Percentiles rank a stretch among this genome's conserved stretches.
phyloP scores from a whole-genome alignment of 2,113 vertebrate species.

The Chrysochloris asiatica region DNA sequence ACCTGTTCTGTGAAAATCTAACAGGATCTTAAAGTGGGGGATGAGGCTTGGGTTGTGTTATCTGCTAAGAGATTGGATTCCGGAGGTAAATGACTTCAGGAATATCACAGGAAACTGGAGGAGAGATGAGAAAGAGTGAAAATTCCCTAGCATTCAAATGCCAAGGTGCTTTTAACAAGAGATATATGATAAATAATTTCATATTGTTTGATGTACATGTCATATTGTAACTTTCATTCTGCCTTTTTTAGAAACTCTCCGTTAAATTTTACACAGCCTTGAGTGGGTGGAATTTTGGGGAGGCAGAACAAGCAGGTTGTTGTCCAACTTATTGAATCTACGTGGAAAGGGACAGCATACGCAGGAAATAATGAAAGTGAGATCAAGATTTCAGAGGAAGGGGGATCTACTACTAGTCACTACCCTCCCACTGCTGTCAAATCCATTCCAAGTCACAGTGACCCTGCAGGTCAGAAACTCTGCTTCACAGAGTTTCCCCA shows the following conservation, averaged over 20 bases:
- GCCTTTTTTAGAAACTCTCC: not conserved
- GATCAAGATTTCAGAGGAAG: not conserved
- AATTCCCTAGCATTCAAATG: not conserved
- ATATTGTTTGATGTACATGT: not conserved
- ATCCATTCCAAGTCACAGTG: too few species aligned
- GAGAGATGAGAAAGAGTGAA: not conserved
- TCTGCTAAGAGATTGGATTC: not conserved
- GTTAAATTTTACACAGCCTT: not conserved
- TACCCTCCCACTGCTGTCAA: not conserved
- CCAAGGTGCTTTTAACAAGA: not conserved
- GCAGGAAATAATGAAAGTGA: slow-evolving; percentile 16
- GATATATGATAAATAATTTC: not conserved
- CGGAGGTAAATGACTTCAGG: not conserved
- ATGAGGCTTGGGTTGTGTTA: not conserved
- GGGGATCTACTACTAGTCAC: not conserved
- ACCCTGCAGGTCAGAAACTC: too few species aligned
- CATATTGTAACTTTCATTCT: not conserved
- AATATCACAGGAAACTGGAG: not conserved
- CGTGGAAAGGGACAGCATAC: not conserved
- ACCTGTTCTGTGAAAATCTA: not conserved
- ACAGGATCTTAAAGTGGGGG: not conserved
- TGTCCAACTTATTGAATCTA: not conserved
- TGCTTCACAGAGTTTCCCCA: too few species aligned
- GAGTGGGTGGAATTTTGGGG: not conserved
- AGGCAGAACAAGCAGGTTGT: not conserved